Conservation (phyloP, 2,888 invertebrate species). For the Apodemia mormo region DNA sequence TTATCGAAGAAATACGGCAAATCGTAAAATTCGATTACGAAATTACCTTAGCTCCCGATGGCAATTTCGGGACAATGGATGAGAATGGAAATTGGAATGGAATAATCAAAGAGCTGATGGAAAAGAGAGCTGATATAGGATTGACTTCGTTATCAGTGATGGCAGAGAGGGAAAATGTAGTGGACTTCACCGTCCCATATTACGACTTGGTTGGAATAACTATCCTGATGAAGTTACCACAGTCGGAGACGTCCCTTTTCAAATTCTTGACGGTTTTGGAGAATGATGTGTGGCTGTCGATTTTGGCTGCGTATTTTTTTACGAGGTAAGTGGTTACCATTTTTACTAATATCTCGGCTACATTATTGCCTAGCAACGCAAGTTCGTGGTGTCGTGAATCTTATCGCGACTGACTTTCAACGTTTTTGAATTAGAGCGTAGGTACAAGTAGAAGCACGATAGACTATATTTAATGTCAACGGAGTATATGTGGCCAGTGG, state of each 20-base stretch:
- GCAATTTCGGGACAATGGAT: slow-evolving; percentile 94
- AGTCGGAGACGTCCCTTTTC: slow-evolving; percentile 94
- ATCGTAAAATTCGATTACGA: slow-evolving; percentile 95
- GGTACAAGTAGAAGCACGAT: too few species aligned
- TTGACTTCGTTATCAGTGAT: slow-evolving; percentile 97
- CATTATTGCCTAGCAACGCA: too few species aligned
- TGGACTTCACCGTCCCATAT: slow-evolving; percentile 98
- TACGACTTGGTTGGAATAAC: slow-evolving; percentile 98
- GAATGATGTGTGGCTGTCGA: slow-evolving; percentile 98
- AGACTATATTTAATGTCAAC: too few species aligned
- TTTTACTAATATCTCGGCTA: neutral
- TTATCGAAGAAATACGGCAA: slow-evolving; percentile 92
- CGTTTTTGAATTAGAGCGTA: too few species aligned
- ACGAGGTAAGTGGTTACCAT: slow-evolving; percentile 84
- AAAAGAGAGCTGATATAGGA: slow-evolving; percentile 96
- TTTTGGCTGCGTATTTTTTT: slow-evolving; percentile 96
- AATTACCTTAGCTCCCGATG: slow-evolving; percentile 89
- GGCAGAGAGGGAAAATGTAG: slow-evolving; percentile 98
- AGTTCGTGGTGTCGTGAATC: too few species aligned
- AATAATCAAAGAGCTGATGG: slow-evolving; percentile 89
- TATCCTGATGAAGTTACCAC: slow-evolving; percentile 96
- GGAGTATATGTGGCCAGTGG: too few species aligned
- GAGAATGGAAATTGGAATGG: slow-evolving; percentile 93
- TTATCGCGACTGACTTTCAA: too few species aligned
- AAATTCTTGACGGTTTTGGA: slow-evolving; percentile 98